A percentile compares a stretch with the other conserved stretches of the same genome.
Evolutionary conservation across 2,113 vertebrate genomes (phyloP).

Genomic region (Chelonoidis abingdonii): DNA sequence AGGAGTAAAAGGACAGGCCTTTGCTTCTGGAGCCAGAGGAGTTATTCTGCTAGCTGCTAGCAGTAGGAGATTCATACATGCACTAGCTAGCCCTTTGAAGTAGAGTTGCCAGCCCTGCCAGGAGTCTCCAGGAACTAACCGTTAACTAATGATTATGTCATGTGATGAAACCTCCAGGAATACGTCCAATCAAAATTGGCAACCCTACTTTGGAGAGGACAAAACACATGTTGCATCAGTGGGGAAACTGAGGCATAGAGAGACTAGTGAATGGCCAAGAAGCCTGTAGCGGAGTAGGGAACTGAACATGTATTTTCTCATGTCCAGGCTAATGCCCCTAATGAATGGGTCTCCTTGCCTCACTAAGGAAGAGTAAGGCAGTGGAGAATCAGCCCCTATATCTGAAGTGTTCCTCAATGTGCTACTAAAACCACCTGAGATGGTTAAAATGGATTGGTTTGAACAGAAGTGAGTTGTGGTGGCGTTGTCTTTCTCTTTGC

Average conservation of each 20-base stretch:
- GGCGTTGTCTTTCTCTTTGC: not conserved
- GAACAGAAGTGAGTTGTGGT: not conserved
- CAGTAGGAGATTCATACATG: not conserved
- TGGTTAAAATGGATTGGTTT: not conserved
- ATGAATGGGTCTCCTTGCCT: no score
- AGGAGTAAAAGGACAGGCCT: not conserved
- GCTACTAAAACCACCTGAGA: not conserved
- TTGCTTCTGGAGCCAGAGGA: not conserved
- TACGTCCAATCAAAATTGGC: not conserved
- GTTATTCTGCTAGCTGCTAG: not conserved
- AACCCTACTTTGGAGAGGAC: not conserved
- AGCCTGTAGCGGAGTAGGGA: no score
- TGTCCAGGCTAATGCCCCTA: no score
- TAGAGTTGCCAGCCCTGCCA: not conserved
- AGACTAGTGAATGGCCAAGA: no score
- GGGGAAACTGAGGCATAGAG: no score
- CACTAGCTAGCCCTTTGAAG: not conserved
- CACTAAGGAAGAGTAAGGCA: not conserved
- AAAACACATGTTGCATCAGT: not conserved
- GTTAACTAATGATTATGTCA: not conserved
- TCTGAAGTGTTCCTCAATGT: not conserved
- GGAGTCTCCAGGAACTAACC: not conserved
- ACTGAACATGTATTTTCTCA: no score
- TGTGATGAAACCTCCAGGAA: not conserved
- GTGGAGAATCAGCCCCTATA: accelerated